These are phyloP conservation scores for Mechanitis messenoides DNA, from an alignment of 2,888 invertebrate genomes.

Conservation along the genomic window DNA sequence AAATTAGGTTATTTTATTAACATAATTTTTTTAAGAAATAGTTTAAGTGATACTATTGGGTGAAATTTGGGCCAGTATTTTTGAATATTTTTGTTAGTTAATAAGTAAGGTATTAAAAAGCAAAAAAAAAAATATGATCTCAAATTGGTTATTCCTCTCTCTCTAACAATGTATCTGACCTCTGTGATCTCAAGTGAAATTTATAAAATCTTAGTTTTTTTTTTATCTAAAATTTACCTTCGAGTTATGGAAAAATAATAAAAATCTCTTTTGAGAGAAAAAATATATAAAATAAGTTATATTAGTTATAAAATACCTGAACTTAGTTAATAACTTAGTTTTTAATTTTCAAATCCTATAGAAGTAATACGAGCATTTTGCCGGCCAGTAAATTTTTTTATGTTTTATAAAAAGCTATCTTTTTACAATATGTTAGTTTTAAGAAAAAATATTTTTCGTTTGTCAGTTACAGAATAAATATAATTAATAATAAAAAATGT, in stretches of 20 bases:
- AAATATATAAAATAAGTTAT: conserved; percentile 1
- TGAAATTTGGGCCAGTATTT: conserved; percentile 63
- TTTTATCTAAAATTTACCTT: conserved; percentile 3
- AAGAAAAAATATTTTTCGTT: too few species aligned
- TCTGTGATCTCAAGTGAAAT: conserved; percentile 27
- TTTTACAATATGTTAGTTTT: background rate
- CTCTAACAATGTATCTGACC: conserved; percentile 15
- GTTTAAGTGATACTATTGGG: conserved; percentile 23
- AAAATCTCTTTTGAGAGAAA: background rate
- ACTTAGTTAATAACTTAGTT: conserved; percentile 10
- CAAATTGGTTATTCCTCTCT: conserved; percentile 45
- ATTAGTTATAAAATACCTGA: conserved; percentile 1
- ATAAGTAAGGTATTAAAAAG: conserved; percentile 21
- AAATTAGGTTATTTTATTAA: conserved; percentile 16
- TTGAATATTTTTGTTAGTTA: conserved; percentile 44
- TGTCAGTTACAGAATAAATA: too few species aligned
- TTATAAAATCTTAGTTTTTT: background rate
- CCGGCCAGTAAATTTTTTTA: conserved; percentile 51
- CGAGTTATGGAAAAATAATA: too few species aligned
- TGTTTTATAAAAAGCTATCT: conserved; percentile 25
- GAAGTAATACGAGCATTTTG: conserved; percentile 44
- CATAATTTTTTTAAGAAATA: conserved; percentile 1
- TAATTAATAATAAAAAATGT: too few species aligned
- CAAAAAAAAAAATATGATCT: conserved; percentile 48
- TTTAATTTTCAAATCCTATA: conserved; percentile 8